Conservation (phyloP, 1,140 invertebrate genomes). For the Amphibalanus amphitrite region DNA sequence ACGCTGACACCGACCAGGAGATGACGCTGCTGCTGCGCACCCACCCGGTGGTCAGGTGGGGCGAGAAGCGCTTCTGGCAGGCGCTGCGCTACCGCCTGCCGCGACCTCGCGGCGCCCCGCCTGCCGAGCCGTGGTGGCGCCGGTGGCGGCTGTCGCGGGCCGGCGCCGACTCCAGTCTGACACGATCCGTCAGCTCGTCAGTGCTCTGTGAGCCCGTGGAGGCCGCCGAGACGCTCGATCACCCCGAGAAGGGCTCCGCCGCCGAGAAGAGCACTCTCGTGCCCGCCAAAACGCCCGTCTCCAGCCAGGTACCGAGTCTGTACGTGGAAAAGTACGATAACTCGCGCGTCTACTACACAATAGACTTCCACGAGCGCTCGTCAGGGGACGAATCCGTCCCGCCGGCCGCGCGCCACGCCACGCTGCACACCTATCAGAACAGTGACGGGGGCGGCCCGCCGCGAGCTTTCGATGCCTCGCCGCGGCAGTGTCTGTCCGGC, state of each 20-base stretch:
- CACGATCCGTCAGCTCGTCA: neutral
- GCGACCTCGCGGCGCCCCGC: neutral
- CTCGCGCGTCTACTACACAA: neutral
- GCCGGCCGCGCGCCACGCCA: neutral
- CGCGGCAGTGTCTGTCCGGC: neutral
- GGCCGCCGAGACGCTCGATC: neutral
- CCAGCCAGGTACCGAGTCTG: neutral
- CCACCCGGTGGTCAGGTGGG: constrained; percentile 76
- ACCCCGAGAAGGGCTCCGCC: neutral
- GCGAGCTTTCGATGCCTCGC: no score
- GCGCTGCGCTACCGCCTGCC: constrained; percentile 75
- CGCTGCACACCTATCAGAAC: neutral
- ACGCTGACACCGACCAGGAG: constrained; percentile 65
- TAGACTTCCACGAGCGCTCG: neutral
- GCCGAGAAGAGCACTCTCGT: neutral
- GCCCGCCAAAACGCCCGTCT: neutral
- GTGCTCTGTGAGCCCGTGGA: neutral
- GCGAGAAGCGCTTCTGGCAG: constrained; percentile 83
- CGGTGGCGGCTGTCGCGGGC: neutral
- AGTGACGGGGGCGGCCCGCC: neutral
- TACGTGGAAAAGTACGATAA: neutral
- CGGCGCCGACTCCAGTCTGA: neutral
- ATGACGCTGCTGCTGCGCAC: constrained; percentile 77
- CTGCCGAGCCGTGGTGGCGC: neutral
- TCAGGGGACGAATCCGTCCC: no score